Conservation (phyloP, 2,113 vertebrate genomes). For the Synodontis membranacea region DNA sequence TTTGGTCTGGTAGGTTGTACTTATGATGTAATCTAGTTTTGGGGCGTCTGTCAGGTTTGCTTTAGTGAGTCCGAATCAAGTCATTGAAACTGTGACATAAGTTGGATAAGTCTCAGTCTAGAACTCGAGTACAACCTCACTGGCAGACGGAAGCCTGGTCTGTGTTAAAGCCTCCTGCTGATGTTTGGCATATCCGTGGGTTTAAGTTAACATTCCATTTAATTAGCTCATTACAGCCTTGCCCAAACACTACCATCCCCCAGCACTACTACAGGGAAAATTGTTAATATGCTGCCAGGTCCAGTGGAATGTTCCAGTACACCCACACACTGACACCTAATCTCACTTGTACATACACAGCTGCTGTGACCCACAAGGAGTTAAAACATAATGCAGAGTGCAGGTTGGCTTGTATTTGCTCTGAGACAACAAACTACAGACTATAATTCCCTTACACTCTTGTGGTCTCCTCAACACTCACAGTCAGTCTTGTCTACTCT, state of each 20-base stretch:
- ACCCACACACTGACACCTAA: background rate
- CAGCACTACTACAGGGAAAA: constrained; percentile 36
- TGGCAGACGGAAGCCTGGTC: background rate
- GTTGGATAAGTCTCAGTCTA: background rate
- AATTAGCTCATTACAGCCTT: constrained; percentile 44
- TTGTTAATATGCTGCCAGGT: constrained; percentile 41
- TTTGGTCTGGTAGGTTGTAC: background rate
- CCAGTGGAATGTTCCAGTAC: constrained; percentile 43
- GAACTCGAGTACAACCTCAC: background rate
- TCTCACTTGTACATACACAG: constrained; percentile 1
- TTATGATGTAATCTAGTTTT: background rate
- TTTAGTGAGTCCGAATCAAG: background rate
- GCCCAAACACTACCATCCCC: constrained; percentile 28
- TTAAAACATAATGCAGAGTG: constrained; percentile 37
- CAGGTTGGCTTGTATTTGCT: constrained; percentile 17
- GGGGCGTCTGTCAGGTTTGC: background rate
- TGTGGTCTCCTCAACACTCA: constrained; percentile 33
- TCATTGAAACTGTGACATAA: background rate
- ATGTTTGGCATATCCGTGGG: constrained; percentile 42
- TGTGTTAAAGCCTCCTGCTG: constrained; percentile 34
- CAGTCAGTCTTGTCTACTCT: background rate
- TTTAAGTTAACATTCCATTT: constrained; percentile 50
- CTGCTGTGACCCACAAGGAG: constrained; percentile 23
- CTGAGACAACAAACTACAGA: constrained; percentile 50
- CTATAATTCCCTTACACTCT: constrained; percentile 26